Percentiles rank a stretch among this genome's conserved stretches.
Evolutionary conservation across 1,140 invertebrate genomes (phyloP).

Genomic region (Telenomus remus): DNA sequence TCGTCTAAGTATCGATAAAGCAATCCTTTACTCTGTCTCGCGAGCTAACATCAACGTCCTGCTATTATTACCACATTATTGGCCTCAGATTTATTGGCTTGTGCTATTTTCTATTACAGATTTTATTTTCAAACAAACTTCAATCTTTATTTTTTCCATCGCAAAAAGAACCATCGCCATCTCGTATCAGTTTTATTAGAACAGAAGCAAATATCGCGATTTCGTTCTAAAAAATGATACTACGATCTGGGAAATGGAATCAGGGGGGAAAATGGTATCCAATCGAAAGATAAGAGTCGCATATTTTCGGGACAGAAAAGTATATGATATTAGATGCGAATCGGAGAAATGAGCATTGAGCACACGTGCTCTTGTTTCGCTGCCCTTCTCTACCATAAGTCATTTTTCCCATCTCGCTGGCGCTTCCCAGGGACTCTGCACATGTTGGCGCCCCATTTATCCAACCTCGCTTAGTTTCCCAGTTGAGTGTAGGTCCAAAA

Average conservation of each 20-base stretch:
- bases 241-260: too few relatives aligned
- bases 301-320: constrained; percentile 5
- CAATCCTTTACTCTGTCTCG: constrained; percentile 42
- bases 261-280: too few relatives aligned
- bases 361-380: constrained; percentile 18
- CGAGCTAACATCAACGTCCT: constrained; percentile 33
- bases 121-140: not conserved
- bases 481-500: constrained; percentile 39
- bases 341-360: constrained; percentile 27
- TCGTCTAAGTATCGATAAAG: constrained; percentile 54
- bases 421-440: not conserved
- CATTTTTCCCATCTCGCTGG: constrained; percentile 21
- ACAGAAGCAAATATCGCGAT: too few relatives aligned
- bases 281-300: too few relatives aligned
- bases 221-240: too few relatives aligned
- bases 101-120: constrained; percentile 20
- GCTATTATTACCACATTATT: constrained; percentile 40
- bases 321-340: constrained; percentile 26
- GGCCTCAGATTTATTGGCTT: constrained; percentile 39
- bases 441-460: constrained; percentile 28
- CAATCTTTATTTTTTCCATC: not conserved
- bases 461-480: constrained; percentile 24
- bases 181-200: too few relatives aligned
- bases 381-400: constrained; percentile 39
- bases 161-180: too few relatives aligned